Evolutionary conservation across 2,113 vertebrate species (phyloP).

Genomic region (Epinephelus moara): DNA sequence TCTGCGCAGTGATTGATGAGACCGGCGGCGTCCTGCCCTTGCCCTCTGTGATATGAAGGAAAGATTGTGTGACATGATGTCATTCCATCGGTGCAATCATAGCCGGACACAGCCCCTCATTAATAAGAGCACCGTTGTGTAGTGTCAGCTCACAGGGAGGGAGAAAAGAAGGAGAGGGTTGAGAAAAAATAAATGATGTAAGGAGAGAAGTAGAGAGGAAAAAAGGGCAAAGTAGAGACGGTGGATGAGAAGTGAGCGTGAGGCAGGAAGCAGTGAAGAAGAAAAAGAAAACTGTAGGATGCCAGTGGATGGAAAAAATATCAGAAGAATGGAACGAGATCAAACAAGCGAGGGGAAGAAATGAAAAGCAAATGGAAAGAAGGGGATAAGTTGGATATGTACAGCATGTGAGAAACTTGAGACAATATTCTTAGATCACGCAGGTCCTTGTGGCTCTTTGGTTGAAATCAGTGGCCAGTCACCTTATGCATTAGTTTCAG

Average conservation of each 20-base stretch:
- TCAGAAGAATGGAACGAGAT: slow-evolving; percentile 6
- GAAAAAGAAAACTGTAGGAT: slow-evolving; percentile 14
- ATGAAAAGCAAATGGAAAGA: slow-evolving; percentile 10
- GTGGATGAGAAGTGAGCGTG: background rate
- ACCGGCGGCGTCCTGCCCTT: slow-evolving; percentile 56
- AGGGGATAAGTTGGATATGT: background rate
- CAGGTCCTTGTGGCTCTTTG: background rate
- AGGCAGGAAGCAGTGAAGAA: slow-evolving; percentile 16
- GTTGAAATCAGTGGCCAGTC: background rate
- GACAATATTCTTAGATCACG: background rate
- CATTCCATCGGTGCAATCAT: slow-evolving; percentile 74
- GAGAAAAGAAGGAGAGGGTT: slow-evolving; percentile 6
- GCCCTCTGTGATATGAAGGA: slow-evolving; percentile 67
- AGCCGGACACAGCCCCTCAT: slow-evolving; percentile 63
- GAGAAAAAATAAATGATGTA: slow-evolving; percentile 17
- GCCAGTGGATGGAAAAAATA: slow-evolving; percentile 37
- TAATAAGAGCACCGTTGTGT: slow-evolving; percentile 63
- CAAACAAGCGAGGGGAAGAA: slow-evolving; percentile 19
- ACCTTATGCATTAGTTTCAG: slow-evolving; percentile 10
- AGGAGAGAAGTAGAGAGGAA: slow-evolving; percentile 23
- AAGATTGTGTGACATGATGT: slow-evolving; percentile 81
- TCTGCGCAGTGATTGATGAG: slow-evolving; percentile 61
- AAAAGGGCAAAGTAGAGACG: background rate
- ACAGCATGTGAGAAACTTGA: background rate
- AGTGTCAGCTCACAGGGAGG: slow-evolving; percentile 32